phyloP scores from a whole-genome alignment of 2,113 vertebrate genomes.

The Phrynocephalus versicolor region DNA sequence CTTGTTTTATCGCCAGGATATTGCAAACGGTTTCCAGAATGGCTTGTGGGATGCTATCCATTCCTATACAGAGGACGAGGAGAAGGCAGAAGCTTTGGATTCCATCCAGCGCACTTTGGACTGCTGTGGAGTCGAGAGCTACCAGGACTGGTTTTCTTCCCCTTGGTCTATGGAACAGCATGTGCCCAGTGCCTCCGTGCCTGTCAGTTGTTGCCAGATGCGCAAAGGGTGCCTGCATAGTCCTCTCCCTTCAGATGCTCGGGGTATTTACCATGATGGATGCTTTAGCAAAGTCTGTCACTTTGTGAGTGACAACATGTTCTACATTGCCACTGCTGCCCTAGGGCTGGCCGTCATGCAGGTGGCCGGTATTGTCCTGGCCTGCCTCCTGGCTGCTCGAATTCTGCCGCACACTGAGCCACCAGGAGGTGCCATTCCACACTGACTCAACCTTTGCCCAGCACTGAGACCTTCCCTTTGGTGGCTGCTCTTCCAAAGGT shows the following conservation, averaged over 20 bases:
- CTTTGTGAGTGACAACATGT: slow-evolving; percentile 85
- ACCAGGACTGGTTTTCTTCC: slow-evolving; percentile 84
- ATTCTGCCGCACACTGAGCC: slow-evolving; percentile 37
- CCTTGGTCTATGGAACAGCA: slow-evolving; percentile 78
- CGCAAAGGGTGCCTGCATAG: slow-evolving; percentile 80
- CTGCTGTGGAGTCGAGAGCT: slow-evolving; percentile 86
- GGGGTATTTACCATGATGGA: slow-evolving; percentile 76
- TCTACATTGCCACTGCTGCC: slow-evolving; percentile 81
- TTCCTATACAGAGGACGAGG: slow-evolving; percentile 81
- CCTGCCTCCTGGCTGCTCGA: slow-evolving; percentile 81
- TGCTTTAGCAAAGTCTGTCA: slow-evolving; percentile 84
- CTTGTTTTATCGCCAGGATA: slow-evolving; percentile 81
- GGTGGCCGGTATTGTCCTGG: slow-evolving; percentile 78
- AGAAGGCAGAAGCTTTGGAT: slow-evolving; percentile 81
- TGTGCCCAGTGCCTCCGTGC: slow-evolving; percentile 75
- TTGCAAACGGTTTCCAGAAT: slow-evolving; percentile 82
- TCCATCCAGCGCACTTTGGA: slow-evolving; percentile 80
- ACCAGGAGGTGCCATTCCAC: background rate
- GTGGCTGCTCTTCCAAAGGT: background rate
- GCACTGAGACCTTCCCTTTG: background rate
- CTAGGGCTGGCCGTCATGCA: slow-evolving; percentile 82
- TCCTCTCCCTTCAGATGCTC: slow-evolving; percentile 60
- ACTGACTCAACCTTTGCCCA: slow-evolving; percentile 27
- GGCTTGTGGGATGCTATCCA: slow-evolving; percentile 81
- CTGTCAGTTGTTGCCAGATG: slow-evolving; percentile 83